Conservation (phyloP, 2,797 vertebrate genomes). For the Tiaroga cobitis region DNA sequence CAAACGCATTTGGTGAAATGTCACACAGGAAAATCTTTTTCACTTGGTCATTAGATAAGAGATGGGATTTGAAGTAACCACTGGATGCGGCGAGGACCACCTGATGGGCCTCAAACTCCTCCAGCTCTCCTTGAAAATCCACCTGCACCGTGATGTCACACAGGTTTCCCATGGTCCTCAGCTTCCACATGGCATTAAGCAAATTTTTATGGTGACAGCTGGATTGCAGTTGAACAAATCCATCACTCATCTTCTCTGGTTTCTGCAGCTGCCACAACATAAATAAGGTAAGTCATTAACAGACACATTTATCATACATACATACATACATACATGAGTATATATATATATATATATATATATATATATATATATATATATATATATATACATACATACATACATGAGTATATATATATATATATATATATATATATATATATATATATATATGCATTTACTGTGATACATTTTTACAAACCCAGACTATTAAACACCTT, state of each 20-base stretch:
- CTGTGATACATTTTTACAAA: not conserved
- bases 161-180: conserved; percentile 85
- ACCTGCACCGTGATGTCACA: conserved; percentile 91
- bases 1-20: conserved; percentile 82
- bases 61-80: conserved; percentile 89
- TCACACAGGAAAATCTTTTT: conserved; percentile 82
- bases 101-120: conserved; percentile 91
- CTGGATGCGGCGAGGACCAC: conserved; percentile 92
- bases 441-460: not conserved
- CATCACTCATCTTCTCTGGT: conserved; percentile 80
- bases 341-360: too few relatives aligned
- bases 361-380: too few relatives aligned
- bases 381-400: not conserved
- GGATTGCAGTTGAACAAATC: conserved; percentile 84
- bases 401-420: too few relatives aligned
- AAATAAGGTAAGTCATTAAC: not conserved
- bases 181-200: conserved; percentile 87
- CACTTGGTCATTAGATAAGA: conserved; percentile 79
- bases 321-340: not conserved
- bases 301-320: not conserved
- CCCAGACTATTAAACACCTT: not conserved
- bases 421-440: not conserved
- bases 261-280: conserved; percentile 55
- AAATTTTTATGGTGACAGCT: conserved; percentile 84
- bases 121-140: conserved; percentile 83